Base-by-base conservation (phyloP, 2,888 invertebrate genomes). In the Protodeltote pygarga region DNA sequence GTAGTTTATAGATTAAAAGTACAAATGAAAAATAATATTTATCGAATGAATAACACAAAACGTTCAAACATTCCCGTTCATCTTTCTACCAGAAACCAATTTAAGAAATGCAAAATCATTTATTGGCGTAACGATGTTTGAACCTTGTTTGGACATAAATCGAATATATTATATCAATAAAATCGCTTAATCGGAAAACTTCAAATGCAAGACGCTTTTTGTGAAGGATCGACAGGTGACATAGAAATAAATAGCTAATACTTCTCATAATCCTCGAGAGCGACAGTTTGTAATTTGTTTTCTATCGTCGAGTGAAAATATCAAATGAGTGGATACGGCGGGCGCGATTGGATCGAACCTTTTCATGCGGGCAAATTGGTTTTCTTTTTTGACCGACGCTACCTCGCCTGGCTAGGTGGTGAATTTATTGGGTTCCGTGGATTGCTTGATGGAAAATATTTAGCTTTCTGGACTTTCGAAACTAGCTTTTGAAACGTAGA, bases 291-390 rank as follows among this genome's bases (percentile, higher is more conserved):
- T 91, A 90, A 91, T 92, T 92, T 89, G 89, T 89, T 90, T 85
- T 81, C 81, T 83, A 83, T 81, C 79, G 80, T 50, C 76, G 77
- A 83, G 85, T 81, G 87, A 84, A 90, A 91, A 90, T 90, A 88
- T 89, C 89, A 85, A 90, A 89, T 90, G 89, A 90, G 91, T 90
- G 87, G 88, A 88, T 88, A 87, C 85, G 87, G 81, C 79, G 68
- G 63, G 69, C 65, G 77, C 81, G 83, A 88, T 89, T 84, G 87
- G 87, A 87, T 88, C 85, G 89, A 85, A 86, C 82, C 91, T 90
- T 91, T 91, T 91, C 89, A 90, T 81, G 88, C 89, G 89, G 79
- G 79, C 85, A 88, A 91, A 92, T 91, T 91, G 90, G 88, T 91
- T 92, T 92, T 92, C 89, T 89, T 90, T 89, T 91, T 91, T 86